Conservation (phyloP, 2,888 invertebrate genomes). For the Linnaemya vulpina region DNA sequence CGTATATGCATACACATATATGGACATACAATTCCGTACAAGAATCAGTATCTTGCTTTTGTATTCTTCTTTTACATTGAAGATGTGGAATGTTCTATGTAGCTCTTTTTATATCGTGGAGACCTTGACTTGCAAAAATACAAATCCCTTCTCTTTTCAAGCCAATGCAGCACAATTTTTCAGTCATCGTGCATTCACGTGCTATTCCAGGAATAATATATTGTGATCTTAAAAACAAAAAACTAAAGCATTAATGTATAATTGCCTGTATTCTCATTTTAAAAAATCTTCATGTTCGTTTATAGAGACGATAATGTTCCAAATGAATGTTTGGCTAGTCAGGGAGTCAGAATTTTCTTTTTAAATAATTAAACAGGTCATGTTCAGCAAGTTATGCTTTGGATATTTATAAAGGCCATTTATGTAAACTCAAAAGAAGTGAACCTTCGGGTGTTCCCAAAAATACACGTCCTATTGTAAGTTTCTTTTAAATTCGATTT, state of each 20-base stretch:
- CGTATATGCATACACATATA: background rate
- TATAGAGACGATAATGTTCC: background rate
- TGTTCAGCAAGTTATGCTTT: too few relatives aligned
- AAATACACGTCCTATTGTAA: background rate
- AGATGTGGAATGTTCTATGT: constrained; percentile 35
- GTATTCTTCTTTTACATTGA: constrained; percentile 38
- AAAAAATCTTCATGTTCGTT: background rate
- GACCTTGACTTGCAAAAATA: constrained; percentile 62
- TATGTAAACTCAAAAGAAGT: too few relatives aligned
- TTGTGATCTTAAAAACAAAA: constrained; percentile 7
- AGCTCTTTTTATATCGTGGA: constrained; percentile 10
- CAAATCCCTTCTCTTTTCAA: constrained; percentile 68
- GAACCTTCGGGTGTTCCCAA: too few relatives aligned
- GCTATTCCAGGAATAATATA: constrained; percentile 26
- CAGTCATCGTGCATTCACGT: background rate
- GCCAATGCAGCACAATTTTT: constrained; percentile 6
- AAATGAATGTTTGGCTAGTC: background rate
- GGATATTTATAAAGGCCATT: too few relatives aligned
- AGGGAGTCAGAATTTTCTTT: too few relatives aligned
- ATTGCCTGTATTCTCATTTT: background rate
- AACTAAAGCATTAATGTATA: background rate
- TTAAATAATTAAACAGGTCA: background rate
- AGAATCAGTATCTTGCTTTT: background rate
- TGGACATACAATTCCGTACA: background rate
- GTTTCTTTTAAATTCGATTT: background rate